Conservation (phyloP, 2,888 invertebrate species). For the Caenorhabditis sulstoni region DNA sequence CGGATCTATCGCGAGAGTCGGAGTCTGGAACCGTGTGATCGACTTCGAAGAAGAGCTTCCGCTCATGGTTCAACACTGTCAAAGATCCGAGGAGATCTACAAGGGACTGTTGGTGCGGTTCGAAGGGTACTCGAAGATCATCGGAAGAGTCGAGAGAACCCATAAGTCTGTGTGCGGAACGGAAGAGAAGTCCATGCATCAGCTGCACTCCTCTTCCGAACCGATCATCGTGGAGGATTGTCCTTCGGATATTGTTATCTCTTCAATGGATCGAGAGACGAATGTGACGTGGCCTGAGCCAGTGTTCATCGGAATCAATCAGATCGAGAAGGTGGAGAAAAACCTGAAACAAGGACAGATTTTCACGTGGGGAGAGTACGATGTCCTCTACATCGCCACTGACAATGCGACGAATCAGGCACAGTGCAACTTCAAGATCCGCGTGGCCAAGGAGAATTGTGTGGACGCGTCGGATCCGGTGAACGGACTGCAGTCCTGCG, state of each 20-base stretch:
- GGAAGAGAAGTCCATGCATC: conserved; percentile 79
- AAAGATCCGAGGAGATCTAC: conserved; percentile 85
- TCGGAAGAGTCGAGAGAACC: conserved; percentile 79
- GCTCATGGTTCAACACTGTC: conserved; percentile 75
- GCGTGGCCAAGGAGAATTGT: conserved; percentile 89
- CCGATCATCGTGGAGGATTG: conserved; percentile 82
- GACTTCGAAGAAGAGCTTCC: conserved; percentile 86
- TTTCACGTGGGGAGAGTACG: conserved; percentile 79
- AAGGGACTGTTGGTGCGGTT: conserved; percentile 91
- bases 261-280: conserved; percentile 85
- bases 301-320: conserved; percentile 68
- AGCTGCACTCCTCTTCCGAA: neutral
- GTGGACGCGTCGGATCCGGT: conserved; percentile 91
- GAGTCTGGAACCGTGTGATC: conserved; percentile 93
- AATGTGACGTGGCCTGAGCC: conserved; percentile 79
- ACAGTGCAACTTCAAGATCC: conserved; percentile 79
- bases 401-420: conserved; percentile 76
- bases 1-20: conserved; percentile 93
- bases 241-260: conserved; percentile 94
- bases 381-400: conserved; percentile 79
- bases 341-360: conserved; percentile 79
- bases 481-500: conserved; percentile 92
- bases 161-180: conserved; percentile 92
- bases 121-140: conserved; percentile 90
- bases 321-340: conserved; percentile 74